Percentiles rank a stretch among this genome's conserved stretches.
phyloP scores from a whole-genome alignment of 2,888 invertebrate genomes.

The Syrista parreyssii region DNA sequence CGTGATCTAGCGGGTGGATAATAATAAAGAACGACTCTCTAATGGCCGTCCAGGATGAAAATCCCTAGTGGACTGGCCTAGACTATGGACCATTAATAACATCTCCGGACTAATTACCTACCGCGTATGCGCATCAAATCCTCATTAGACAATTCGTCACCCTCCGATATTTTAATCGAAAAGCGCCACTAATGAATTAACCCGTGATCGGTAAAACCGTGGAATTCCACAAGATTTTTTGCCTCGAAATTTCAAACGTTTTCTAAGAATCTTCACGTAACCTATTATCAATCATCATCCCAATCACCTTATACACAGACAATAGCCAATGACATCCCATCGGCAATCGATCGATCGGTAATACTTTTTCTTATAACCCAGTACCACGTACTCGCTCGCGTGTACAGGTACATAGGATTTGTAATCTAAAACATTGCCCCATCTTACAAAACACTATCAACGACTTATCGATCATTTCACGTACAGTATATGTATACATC shows the following conservation, averaged over 20 bases:
- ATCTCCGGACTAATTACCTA: slow-evolving; percentile 43
- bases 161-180: slow-evolving; percentile 58
- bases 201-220: slow-evolving; percentile 24
- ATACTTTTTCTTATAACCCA: not conserved
- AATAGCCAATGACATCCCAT: too few relatives aligned
- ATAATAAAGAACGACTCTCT: not conserved
- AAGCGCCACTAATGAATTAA: slow-evolving; percentile 45
- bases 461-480: not conserved
- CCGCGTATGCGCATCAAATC: slow-evolving; percentile 45
- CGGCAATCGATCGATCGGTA: too few relatives aligned
- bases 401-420: not conserved
- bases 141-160: slow-evolving; percentile 54
- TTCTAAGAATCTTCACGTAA: slow-evolving; percentile 5
- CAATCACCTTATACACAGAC: too few relatives aligned
- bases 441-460: not conserved
- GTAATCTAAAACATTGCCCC: not conserved
- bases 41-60: not conserved
- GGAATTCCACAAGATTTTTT: slow-evolving; percentile 13
- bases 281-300: not conserved
- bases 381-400: not conserved
- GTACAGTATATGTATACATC: not conserved
- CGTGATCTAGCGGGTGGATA: slow-evolving; percentile 3
- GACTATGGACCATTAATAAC: slow-evolving; percentile 43
- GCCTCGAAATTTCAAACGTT: slow-evolving; percentile 1
- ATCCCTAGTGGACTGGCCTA: slow-evolving; percentile 4